Evolutionary conservation across 2,113 vertebrate genomes (phyloP).

Genomic region (Sclerurus mexicanus): DNA sequence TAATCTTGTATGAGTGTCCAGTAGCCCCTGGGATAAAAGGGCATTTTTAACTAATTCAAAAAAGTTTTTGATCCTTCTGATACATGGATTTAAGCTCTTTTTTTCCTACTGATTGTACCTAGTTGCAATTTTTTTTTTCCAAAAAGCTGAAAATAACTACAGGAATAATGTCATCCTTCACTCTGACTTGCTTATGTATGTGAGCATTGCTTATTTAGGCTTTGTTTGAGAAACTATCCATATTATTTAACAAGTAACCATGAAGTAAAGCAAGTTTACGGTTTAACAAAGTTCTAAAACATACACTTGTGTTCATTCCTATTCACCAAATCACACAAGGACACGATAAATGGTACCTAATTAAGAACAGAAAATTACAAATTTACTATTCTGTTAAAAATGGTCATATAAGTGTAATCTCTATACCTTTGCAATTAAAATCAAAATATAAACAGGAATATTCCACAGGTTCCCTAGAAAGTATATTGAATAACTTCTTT

Average conservation of each 20-base stretch:
- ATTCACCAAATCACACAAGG: background rate
- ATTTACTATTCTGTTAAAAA: background rate
- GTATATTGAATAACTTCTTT: background rate
- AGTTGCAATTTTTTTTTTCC: background rate
- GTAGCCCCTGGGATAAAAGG: background rate
- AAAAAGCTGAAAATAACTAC: background rate
- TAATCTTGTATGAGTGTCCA: background rate
- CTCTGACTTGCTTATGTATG: background rate
- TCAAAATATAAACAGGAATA: background rate
- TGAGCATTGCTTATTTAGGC: background rate
- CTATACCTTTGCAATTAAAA: background rate
- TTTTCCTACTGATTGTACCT: background rate
- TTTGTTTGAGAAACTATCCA: background rate
- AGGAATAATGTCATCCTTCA: background rate
- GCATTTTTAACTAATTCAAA: background rate
- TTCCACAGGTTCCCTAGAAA: background rate
- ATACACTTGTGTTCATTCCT: background rate
- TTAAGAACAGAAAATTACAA: background rate
- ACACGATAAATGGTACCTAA: background rate
- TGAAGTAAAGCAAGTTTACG: background rate
- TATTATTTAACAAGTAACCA: background rate
- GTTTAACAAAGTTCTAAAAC: background rate
- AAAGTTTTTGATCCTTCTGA: background rate
- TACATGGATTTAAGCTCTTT: background rate
- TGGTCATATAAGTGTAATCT: background rate